Conservation (phyloP, 2,888 invertebrate species). For the Meiosimyza decipiens region DNA sequence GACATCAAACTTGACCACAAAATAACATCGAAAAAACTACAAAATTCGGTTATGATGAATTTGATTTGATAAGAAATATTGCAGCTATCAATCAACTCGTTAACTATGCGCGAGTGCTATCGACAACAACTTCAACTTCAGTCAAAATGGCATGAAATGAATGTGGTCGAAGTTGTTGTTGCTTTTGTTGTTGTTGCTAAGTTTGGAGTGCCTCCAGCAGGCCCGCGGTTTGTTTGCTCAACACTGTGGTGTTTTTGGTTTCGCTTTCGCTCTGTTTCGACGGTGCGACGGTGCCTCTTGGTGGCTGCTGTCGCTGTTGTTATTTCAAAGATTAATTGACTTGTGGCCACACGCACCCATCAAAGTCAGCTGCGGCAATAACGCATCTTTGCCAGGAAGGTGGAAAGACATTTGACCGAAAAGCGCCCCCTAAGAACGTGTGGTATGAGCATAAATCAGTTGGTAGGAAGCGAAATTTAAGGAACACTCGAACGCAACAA, state of each 20-base stretch:
- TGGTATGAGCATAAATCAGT: too few species aligned
- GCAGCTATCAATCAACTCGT: conserved; percentile 47
- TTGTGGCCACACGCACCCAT: conserved; percentile 25
- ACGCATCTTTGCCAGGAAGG: background rate
- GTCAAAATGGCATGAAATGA: too few species aligned
- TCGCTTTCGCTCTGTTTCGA: too few species aligned
- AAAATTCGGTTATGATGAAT: conserved; percentile 31
- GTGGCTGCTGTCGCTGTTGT: background rate
- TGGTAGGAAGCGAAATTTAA: too few species aligned
- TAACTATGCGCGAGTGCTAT: conserved; percentile 34
- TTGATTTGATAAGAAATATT: conserved; percentile 47
- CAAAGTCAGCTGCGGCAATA: background rate
- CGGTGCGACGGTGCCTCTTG: too few species aligned
- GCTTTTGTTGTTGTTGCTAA: background rate
- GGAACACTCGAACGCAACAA: too few species aligned
- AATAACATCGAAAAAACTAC: too few species aligned
- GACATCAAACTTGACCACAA: conserved; percentile 10
- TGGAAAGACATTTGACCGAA: conserved; percentile 7
- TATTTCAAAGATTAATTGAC: conserved; percentile 17
- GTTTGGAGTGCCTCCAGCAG: background rate
- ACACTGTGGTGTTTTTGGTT: conserved; percentile 3
- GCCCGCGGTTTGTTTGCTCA: conserved; percentile 31
- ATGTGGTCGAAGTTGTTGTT: background rate
- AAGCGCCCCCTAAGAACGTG: background rate
- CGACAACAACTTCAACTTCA: background rate